Evolutionary conservation across 2,113 vertebrate genomes (phyloP), one percentile per base, ranked within the genome.

Genomic region (Tachycineta bicolor): DNA sequence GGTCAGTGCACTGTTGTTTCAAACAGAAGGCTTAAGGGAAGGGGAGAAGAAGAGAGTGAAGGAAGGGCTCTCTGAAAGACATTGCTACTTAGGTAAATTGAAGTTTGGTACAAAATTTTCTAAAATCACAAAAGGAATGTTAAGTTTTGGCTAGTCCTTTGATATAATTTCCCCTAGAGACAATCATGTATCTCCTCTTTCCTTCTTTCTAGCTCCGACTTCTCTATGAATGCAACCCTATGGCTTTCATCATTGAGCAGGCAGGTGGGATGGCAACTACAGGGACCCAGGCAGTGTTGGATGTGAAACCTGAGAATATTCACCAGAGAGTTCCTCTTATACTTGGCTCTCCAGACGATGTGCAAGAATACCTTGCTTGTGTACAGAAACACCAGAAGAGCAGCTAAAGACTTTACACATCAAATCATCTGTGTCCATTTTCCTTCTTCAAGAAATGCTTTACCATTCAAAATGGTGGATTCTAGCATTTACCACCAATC

Each of bases 151-250:
- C 43, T 80, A 71, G 17, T 25, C 18, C 13, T 69, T 79, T 67
- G 14, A 13, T 78, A 28, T 19, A 10, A 65, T 24, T 94, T 70
- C 6, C 29, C 25, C 10, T 14, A 49, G 25, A 62, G 12, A 15
- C 26, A 82, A 34, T 77, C 31, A 65, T 4, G 4, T 26, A 11
- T 67, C 95, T 37, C 33, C 4, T 89, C 60, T 93, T 95, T 88
- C 59, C 93, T 94, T 88, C 59, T 41, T 87, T 44, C 17, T 81
- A 99, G 99, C 98, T 99, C 73, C 98, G 99, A 64, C 98, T 99
- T 87, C 97, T 99, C 92, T 99, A 99, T 0, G 99, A 99, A 94
- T 99, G 99, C 96, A 99, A 99, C 96, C 99, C 99, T n/a, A 99
- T 99, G 78, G 99, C 99, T 81, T 99, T 98, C 97, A 98, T 99